These are phyloP conservation scores for Opisthocomus hoazin DNA, from an alignment of 2,113 vertebrate species.

Conservation along the genomic window DNA sequence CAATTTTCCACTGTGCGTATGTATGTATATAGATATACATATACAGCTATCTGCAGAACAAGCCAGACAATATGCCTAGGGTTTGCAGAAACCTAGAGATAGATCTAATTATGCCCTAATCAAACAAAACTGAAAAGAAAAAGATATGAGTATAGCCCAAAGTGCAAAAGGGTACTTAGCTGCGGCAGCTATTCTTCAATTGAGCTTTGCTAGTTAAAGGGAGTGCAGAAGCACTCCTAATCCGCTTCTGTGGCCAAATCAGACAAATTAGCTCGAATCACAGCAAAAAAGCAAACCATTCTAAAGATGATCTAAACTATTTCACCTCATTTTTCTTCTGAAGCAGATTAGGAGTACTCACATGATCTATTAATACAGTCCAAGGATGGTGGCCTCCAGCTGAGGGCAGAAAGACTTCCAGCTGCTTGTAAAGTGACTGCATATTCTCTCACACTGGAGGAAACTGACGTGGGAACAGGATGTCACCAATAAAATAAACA, in stretches of 20 bases:
- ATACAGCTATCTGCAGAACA: background rate
- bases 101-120: background rate
- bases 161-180: background rate
- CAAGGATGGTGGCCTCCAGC: background rate
- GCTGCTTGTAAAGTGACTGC: background rate
- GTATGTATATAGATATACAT: background rate
- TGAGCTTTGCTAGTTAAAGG: background rate
- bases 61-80: background rate
- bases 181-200: background rate
- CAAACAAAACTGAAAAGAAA: background rate
- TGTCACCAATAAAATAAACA: background rate
- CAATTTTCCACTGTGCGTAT: background rate
- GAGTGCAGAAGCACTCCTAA: background rate
- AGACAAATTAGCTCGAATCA: background rate
- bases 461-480: background rate
- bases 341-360: background rate
- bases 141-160: background rate
- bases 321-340: background rate
- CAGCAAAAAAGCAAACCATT: background rate
- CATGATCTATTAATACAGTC: background rate
- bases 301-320: background rate
- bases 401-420: background rate
- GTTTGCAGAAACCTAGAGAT: background rate
- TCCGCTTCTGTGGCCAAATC: background rate
- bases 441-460: background rate